These are phyloP conservation scores for Phrynosoma platyrhinos DNA, from an alignment of 2,113 vertebrate species.

Conservation along the genomic window DNA sequence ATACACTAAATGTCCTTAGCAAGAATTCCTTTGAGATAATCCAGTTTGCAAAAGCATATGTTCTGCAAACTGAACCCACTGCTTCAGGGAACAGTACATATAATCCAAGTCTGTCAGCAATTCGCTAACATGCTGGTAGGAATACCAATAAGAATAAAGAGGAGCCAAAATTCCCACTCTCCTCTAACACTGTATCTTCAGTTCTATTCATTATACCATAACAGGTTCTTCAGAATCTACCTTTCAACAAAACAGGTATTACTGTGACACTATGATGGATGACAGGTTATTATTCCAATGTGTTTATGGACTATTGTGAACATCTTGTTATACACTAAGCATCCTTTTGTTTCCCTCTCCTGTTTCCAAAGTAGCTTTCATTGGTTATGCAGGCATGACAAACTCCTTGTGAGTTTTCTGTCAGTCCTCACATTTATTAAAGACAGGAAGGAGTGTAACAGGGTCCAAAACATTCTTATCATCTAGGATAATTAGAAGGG, in stretches of 20 bases:
- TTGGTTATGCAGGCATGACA: constrained; percentile 1
- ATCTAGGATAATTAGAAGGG: neutral
- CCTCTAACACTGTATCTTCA: neutral
- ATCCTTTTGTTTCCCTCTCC: constrained; percentile 15
- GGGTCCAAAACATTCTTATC: neutral
- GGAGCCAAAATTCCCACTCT: constrained; percentile 46
- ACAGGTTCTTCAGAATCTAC: constrained; percentile 42
- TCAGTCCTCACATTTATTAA: neutral
- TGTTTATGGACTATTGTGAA: neutral
- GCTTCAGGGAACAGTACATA: constrained; percentile 48
- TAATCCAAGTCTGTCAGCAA: constrained; percentile 63
- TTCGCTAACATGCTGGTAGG: constrained; percentile 50
- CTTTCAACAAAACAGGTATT: constrained; percentile 41
- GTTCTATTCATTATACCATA: constrained; percentile 43
- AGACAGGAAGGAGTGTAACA: neutral
- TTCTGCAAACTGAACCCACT: constrained; percentile 62
- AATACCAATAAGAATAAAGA: constrained; percentile 45
- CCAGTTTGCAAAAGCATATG: constrained; percentile 64
- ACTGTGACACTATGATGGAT: neutral
- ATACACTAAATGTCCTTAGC: constrained; percentile 29
- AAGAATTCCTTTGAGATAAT: constrained; percentile 43
- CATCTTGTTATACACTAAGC: neutral
- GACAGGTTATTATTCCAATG: constrained; percentile 27
- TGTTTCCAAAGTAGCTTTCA: neutral
- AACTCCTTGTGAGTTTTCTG: neutral